Conservation (phyloP, 92 coral and sea anemone species). For the Parazoanthus darwini region DNA sequence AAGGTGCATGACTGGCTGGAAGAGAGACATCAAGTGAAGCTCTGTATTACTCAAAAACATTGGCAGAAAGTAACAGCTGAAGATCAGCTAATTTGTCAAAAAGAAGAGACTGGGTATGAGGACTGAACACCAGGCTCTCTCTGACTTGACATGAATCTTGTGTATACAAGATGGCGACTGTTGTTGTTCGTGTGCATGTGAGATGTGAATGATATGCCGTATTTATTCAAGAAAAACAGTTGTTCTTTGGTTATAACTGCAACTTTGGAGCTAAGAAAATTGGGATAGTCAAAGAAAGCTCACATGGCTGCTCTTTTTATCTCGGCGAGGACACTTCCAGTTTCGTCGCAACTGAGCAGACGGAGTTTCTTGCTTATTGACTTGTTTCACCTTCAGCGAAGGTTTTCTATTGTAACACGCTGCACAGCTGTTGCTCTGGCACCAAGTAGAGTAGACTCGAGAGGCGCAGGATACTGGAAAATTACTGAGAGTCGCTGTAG, state of each 20-base stretch:
- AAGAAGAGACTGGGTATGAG: too few relatives aligned
- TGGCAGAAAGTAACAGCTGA: constrained; percentile 56
- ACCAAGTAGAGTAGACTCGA: not conserved
- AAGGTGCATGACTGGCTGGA: constrained; percentile 55
- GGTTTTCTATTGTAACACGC: not conserved
- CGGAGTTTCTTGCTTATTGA: not conserved
- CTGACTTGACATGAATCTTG: too few relatives aligned
- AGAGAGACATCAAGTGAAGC: constrained; percentile 50
- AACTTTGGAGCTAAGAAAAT: not conserved
- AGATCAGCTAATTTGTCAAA: constrained; percentile 30
- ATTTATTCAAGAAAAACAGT: not conserved
- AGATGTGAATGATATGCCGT: not conserved
- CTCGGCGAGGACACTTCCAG: not conserved
- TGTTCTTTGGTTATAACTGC: not conserved
- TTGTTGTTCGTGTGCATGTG: not conserved
- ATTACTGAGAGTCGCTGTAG: not conserved
- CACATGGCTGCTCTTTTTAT: constrained; percentile 20
- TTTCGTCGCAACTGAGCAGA: not conserved
- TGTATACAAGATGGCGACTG: not conserved
- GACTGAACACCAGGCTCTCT: too few relatives aligned
- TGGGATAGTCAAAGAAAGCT: not conserved
- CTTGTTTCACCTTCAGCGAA: not conserved
- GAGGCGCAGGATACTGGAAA: not conserved
- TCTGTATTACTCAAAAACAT: constrained; percentile 58
- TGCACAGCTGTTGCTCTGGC: not conserved